Evolutionary conservation across 2,797 vertebrate genomes (phyloP).

Genomic region (Eospalax fontanierii): DNA sequence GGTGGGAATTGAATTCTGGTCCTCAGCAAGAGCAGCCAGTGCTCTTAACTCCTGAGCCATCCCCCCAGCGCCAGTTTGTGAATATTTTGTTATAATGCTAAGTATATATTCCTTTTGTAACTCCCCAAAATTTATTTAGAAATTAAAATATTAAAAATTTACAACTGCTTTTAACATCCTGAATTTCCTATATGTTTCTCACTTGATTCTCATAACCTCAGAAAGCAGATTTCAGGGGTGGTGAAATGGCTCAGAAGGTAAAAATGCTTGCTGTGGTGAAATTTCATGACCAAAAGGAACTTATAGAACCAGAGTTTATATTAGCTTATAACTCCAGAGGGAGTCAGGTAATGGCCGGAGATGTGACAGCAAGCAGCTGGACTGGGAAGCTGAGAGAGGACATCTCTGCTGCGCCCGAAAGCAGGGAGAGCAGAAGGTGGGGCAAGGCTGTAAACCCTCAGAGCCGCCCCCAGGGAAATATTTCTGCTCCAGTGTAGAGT

Average conservation of each 20-base stretch:
- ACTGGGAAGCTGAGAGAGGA: not conserved
- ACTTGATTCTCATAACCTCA: not conserved
- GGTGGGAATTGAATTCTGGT: too few species aligned
- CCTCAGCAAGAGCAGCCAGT: too few species aligned
- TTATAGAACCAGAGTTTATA: not conserved
- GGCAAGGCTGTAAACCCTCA: not conserved
- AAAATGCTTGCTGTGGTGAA: not conserved
- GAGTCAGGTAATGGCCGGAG: too few species aligned
- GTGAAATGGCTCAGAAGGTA: not conserved
- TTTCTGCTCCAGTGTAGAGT: not conserved
- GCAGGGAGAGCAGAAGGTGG: not conserved
- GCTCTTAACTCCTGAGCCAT: too few species aligned
- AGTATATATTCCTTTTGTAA: constrained; percentile 1
- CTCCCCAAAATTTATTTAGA: not conserved
- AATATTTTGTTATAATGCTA: not conserved
- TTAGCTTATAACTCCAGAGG: too few species aligned
- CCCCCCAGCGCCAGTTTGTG: not conserved
- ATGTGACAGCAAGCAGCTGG: not conserved
- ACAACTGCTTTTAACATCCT: not conserved
- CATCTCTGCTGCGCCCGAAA: not conserved
- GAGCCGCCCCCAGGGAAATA: too few species aligned
- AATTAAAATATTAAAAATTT: not conserved
- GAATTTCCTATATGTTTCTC: not conserved
- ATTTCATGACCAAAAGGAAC: not conserved
- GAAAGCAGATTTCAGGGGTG: not conserved